Evolutionary conservation across 2,888 invertebrate species (phyloP).

Genomic region (Macaria liturata): DNA sequence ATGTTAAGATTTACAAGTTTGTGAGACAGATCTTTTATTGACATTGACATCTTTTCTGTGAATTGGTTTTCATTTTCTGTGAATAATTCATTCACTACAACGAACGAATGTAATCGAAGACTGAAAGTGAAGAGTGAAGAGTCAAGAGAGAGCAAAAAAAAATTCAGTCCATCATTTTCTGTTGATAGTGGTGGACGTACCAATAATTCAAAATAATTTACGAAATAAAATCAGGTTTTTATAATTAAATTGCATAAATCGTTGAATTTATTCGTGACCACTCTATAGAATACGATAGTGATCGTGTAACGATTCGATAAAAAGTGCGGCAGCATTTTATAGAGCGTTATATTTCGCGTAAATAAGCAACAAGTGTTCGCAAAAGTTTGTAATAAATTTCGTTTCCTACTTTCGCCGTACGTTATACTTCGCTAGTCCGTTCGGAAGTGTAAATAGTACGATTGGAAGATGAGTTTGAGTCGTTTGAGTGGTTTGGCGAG

Average conservation of each 20-base stretch:
- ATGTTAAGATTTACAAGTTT: too few relatives aligned
- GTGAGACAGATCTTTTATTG: too few relatives aligned
- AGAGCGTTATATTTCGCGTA: slow-evolving; percentile 10
- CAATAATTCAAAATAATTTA: slow-evolving; percentile 44
- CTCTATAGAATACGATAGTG: slow-evolving; percentile 21
- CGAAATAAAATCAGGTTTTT: slow-evolving; percentile 49
- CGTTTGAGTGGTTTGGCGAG: slow-evolving; percentile 56
- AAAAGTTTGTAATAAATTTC: slow-evolving; percentile 7
- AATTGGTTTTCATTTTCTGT: too few relatives aligned
- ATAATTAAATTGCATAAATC: slow-evolving; percentile 41
- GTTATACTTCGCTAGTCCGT: slow-evolving; percentile 12
- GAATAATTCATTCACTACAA: too few relatives aligned
- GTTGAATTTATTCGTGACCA: slow-evolving; percentile 31
- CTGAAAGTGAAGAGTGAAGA: too few relatives aligned
- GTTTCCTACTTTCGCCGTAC: slow-evolving; percentile 35
- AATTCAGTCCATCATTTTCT: slow-evolving; percentile 57
- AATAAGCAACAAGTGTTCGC: slow-evolving; percentile 35
- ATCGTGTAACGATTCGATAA: slow-evolving; percentile 6
- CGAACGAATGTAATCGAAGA: too few relatives aligned
- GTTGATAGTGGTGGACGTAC: slow-evolving; percentile 58
- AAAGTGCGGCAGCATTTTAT: slow-evolving; percentile 25
- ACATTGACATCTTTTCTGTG: too few relatives aligned
- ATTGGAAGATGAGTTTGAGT: slow-evolving; percentile 73
- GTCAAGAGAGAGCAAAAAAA: too few relatives aligned
- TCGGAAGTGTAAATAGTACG: background rate